Base-by-base conservation (phyloP, 2,113 vertebrate genomes). In the Anoplopoma fimbria region DNA sequence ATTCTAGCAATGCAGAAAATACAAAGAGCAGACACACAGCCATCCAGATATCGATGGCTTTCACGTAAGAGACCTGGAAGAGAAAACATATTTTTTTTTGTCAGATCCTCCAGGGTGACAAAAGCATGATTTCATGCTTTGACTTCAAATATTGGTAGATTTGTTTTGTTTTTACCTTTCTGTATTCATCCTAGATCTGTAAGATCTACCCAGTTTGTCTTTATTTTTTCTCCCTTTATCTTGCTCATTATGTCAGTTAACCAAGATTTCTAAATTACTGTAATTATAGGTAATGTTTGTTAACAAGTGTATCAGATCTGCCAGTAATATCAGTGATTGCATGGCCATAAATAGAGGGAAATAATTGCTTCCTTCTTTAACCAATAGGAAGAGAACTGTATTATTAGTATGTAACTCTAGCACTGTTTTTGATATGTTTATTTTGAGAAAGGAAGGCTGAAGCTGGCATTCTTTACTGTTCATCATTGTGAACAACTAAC, bases 1-100 rank as follows among this genome's bases (percentile, higher is more conserved):
- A 99, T 92, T 99, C 98, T 87, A 99, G 94, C 87, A 99, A 90
- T 23, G 98, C 98, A 73, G 98, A 97, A 91, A 99, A 99, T 88
- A 99, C 98, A 85, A 99, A 99, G 91, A 99, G 96, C 87, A 99
- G 96, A 94, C 98, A 99, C 81, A 99, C 98, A 0, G 98, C 98
- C 98, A 99, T 99, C 98, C 98, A 99, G 92, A 99, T 98, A 89
- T 99, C 98, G 6, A 99, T 99, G 55, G 98, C 98, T 96, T 99
- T 99, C 86, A 99, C 98, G 0, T 99, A 99, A 73, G 98, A 99
- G 68, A 99, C 98, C 98, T 99, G 93, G 69, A 77, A 85, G 81
- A 92, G 23, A 84, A 83, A 84, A 85, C 51, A 82, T 10, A 83
- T 68, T 65, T 81, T 17, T n/a, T 15, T 73, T 42, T 61, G 63